Conservation (phyloP, 2,888 invertebrate genomes). For the Netelia fuscicornis region DNA sequence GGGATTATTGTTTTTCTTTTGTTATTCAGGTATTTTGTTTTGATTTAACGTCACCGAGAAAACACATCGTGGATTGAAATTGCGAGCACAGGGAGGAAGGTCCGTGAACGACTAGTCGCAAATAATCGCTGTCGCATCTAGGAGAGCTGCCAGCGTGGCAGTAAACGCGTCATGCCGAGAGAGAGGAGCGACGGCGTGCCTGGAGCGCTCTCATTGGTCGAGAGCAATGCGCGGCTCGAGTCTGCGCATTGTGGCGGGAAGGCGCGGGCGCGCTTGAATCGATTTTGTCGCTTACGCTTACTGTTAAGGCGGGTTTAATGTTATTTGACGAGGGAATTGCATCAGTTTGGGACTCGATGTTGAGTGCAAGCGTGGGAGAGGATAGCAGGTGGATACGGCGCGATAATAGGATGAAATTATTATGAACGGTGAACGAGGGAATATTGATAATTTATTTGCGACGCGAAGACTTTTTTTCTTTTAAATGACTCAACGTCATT, state of each 20-base stretch:
- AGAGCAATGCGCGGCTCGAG: not conserved
- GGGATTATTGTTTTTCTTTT: not conserved
- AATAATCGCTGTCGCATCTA: constrained; percentile 70
- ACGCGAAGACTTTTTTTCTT: not conserved
- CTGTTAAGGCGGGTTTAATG: not conserved
- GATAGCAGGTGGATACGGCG: not conserved
- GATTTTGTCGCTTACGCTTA: not conserved
- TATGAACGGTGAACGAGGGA: not conserved
- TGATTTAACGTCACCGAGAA: not conserved
- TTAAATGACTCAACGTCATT: not conserved
- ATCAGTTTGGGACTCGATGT: not conserved
- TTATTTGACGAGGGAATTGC: not conserved
- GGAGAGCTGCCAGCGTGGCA: constrained; percentile 89
- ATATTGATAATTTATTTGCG: too few relatives aligned
- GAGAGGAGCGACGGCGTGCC: constrained; percentile 7
- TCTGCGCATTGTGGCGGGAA: constrained; percentile 20
- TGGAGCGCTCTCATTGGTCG: constrained; percentile 25
- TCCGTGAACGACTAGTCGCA: constrained; percentile 64
- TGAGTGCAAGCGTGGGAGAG: not conserved
- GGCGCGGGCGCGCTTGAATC: not conserved
- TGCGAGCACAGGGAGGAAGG: constrained; percentile 37
- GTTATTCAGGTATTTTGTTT: not conserved
- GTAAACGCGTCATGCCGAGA: constrained; percentile 87
- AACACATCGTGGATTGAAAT: constrained; percentile 15
- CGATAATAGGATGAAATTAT: not conserved